These are phyloP conservation scores for Conops quadrifasciatus DNA, from an alignment of 2,888 invertebrate genomes.

Conservation along the genomic window DNA sequence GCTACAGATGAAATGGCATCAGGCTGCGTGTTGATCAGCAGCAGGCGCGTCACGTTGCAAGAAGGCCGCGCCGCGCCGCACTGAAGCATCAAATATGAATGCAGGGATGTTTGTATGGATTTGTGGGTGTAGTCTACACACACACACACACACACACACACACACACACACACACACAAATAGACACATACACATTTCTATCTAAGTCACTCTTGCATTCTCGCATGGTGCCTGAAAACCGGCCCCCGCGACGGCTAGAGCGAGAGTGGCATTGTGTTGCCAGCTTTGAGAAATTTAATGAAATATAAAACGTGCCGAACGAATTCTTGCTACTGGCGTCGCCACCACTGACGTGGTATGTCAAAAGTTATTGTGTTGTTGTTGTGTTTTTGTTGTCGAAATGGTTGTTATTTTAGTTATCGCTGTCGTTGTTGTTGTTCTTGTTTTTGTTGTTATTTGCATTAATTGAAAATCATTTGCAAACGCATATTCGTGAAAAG, in stretches of 20 bases:
- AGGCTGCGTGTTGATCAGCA: background rate
- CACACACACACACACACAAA: constrained; percentile 5
- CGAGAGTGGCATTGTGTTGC: background rate
- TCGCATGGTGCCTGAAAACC: too few species aligned
- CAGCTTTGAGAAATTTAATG: constrained; percentile 11
- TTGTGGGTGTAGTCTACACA: background rate
- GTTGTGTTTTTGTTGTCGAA: constrained; percentile 16
- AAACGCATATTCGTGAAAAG: too few species aligned
- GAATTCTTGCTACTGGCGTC: background rate
- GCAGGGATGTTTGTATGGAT: background rate
- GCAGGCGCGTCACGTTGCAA: too few species aligned
- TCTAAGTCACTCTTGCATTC: too few species aligned
- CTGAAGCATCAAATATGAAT: constrained; percentile 23
- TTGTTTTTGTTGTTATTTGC: constrained; percentile 24
- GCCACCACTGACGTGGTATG: background rate
- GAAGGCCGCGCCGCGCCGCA: background rate
- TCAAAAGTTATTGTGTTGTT: background rate
- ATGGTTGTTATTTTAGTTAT: constrained; percentile 25
- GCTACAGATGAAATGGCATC: too few species aligned
- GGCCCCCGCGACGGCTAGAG: too few species aligned
- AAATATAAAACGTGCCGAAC: constrained; percentile 10
- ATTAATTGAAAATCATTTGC: too few species aligned
- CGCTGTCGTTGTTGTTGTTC: constrained; percentile 28
- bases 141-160: constrained; percentile 8
- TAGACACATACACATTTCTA: background rate